Evolutionary conservation across 2,113 vertebrate species (phyloP).

Genomic region (Arenaria interpres): DNA sequence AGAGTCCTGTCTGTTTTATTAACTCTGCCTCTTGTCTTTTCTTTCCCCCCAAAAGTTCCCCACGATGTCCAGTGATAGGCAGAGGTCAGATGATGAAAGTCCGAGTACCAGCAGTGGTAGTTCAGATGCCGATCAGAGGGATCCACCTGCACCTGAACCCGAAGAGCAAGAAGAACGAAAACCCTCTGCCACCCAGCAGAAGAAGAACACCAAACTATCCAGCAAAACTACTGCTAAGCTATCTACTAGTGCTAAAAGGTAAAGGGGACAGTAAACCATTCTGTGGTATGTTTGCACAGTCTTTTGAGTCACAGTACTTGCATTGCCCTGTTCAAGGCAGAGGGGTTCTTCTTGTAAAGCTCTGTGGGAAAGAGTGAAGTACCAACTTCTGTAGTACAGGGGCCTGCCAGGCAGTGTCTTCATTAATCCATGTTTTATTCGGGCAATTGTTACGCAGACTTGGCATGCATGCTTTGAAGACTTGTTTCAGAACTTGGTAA

Average conservation of each 20-base stretch:
- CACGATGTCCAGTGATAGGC: constrained; percentile 91
- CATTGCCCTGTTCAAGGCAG: background rate
- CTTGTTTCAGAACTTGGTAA: background rate
- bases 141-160: constrained; percentile 86
- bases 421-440: background rate
- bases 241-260: constrained; percentile 93
- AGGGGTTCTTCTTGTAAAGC: background rate
- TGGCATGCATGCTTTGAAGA: background rate
- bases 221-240: constrained; percentile 93
- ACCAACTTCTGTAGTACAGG: background rate
- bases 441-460: background rate
- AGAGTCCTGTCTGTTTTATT: background rate
- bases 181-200: constrained; percentile 87
- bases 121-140: constrained; percentile 90
- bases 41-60: constrained; percentile 40
- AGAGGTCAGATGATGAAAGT: constrained; percentile 91
- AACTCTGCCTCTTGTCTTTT: constrained; percentile 9
- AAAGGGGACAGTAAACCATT: constrained; percentile 8
- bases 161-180: constrained; percentile 90
- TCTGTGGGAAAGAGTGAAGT: background rate
- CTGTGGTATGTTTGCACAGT: background rate
- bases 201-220: constrained; percentile 90
- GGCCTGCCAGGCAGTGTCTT: background rate
- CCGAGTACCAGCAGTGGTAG: constrained; percentile 93
- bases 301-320: background rate